Base-by-base conservation (phyloP, 2,888 invertebrate genomes). In the Loripinus fragilis region DNA sequence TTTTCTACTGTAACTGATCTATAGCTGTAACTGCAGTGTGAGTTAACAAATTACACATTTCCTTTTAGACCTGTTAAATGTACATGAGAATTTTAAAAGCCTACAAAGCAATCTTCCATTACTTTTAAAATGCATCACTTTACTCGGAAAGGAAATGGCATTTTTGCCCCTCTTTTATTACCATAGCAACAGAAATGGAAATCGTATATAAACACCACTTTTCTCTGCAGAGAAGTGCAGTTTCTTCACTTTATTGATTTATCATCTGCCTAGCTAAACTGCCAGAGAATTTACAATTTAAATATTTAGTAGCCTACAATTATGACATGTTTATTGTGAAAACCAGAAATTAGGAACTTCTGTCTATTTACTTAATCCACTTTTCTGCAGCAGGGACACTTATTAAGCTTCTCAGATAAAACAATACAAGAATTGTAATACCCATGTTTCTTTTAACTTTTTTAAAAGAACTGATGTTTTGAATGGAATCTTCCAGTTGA, bases 241-340 rank as follows among this genome's bases (percentile, higher is more conserved):
- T 60, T 60, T 60, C 60, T 60, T 60, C 60, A 60, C 60, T 60
- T 25, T 60, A 60, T 60, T 60, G 60, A 60, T 60, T 60, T 60
- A 30, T 60, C 30, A 60, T 60, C 20, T 60, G 33, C 33, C 30
- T 33, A 33, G 60, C 60, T 33, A 60, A 60, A 60, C 60, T 60
- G 60, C 8, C 28, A 17, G 60, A 60, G 28, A 60, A 33, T 60
- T 60, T 60, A 60, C 60, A 60, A 60, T 60, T 60, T 60, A 60
- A 60, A 60, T 60, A 60, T 60, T 60, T 33, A 60, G 33, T 60
- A 60, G 28, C 60, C 60, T 33, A 33, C 60, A 33, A 60, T 60
- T 60, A 60, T 60, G 60, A 60, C 60, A 60, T 60, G 33, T 60
- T 60, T 60, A 60, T 60, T 12, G 60, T 33, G 7, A 20, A 12